Evolutionary conservation across 2,797 vertebrate species (phyloP).

Genomic region (Paramormyrops hopkinsi): DNA sequence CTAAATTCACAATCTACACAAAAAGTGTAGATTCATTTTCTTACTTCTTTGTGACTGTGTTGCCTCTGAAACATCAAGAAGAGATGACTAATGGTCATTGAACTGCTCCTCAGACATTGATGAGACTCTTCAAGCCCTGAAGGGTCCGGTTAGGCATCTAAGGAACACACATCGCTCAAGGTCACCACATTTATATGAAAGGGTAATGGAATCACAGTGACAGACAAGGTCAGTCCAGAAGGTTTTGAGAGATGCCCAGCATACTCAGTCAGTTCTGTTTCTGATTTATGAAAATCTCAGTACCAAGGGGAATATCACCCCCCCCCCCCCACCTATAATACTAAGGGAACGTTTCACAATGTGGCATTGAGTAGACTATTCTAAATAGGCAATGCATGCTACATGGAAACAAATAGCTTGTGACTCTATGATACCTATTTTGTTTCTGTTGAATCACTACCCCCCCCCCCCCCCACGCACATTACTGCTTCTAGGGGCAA

Average conservation of each 20-base stretch:
- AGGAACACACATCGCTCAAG: background rate
- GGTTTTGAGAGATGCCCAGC: background rate
- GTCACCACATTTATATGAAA: background rate
- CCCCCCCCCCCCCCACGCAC: no score
- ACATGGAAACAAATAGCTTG: background rate
- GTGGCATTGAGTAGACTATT: background rate
- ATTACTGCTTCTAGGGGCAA: background rate
- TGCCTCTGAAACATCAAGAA: background rate
- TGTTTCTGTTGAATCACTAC: background rate
- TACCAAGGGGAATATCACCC: background rate
- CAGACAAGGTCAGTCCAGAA: background rate
- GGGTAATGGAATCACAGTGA: background rate
- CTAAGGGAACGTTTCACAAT: background rate
- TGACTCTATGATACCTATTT: background rate
- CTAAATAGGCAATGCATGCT: background rate
- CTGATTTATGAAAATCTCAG: background rate
- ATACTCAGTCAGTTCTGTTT: background rate
- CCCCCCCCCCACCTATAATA: background rate
- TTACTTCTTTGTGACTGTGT: background rate
- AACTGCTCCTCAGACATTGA: background rate
- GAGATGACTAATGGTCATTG: background rate
- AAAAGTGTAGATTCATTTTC: background rate
- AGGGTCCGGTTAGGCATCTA: background rate
- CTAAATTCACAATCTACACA: background rate
- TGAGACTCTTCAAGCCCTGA: background rate